Percentiles rank a stretch among this genome's conserved stretches.
phyloP scores from a whole-genome alignment of 1,140 invertebrate species.

The Cotesia chilonis region DNA sequence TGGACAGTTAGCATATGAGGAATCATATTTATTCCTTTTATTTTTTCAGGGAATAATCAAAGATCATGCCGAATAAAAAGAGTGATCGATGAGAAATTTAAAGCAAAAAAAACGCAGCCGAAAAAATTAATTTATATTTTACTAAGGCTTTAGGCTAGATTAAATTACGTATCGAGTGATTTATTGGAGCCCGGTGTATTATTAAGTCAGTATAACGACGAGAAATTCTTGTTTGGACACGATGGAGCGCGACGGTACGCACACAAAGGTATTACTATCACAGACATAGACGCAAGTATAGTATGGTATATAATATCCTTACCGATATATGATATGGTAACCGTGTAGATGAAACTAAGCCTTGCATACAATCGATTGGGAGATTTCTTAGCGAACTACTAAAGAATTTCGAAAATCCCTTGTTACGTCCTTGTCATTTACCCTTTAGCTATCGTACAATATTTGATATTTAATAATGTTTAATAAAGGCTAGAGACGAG shows the following conservation, averaged over 20 bases:
- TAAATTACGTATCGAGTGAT: slow-evolving; percentile 8
- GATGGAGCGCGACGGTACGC: slow-evolving; percentile 10
- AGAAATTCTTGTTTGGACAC: slow-evolving; percentile 29
- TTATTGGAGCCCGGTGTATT: slow-evolving; percentile 30
- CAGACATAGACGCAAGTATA: too few relatives aligned
- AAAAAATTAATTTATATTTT: slow-evolving; percentile 27
- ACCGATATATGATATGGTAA: too few relatives aligned
- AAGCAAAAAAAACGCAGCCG: neutral
- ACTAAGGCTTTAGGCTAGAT: neutral
- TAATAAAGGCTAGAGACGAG: slow-evolving; percentile 5
- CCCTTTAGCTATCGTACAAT: too few relatives aligned
- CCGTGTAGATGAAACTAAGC: too few relatives aligned
- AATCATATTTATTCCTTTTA: too few relatives aligned
- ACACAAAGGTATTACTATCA: too few relatives aligned
- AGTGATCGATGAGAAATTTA: too few relatives aligned
- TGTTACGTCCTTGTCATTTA: neutral
- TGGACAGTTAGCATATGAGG: too few relatives aligned
- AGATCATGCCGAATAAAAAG: too few relatives aligned
- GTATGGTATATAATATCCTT: too few relatives aligned
- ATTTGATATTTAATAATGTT: too few relatives aligned
- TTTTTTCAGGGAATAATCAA: too few relatives aligned
- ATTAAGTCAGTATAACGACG: slow-evolving; percentile 25
- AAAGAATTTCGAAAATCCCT: slow-evolving; percentile 26
- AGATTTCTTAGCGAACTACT: slow-evolving; percentile 13
- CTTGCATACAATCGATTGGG: neutral